phyloP scores from a whole-genome alignment of 2,888 invertebrate genomes.

The Cartodere bifasciata region DNA sequence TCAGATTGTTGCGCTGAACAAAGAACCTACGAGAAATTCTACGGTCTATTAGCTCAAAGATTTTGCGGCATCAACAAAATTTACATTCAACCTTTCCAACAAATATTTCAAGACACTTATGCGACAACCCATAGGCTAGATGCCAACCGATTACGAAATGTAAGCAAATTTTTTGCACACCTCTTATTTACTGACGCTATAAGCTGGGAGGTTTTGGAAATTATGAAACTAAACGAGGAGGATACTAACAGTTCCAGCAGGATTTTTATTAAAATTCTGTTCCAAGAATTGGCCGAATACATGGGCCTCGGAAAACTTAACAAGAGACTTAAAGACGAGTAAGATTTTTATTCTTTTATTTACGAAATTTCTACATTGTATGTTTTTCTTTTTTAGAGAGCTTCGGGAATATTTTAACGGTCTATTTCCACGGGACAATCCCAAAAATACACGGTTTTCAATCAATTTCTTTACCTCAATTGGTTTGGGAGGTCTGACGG shows the following conservation, averaged over 20 bases:
- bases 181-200: constrained; percentile 93
- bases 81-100: constrained; percentile 86
- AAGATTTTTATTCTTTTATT: constrained; percentile 34
- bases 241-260: constrained; percentile 96
- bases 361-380: not conserved
- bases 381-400: constrained; percentile 47
- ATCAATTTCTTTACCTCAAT: constrained; percentile 97
- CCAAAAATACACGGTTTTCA: constrained; percentile 91
- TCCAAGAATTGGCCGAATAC: constrained; percentile 91
- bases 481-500: constrained; percentile 91
- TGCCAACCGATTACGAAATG: constrained; percentile 88
- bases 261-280: constrained; percentile 95
- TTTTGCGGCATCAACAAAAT: constrained; percentile 91
- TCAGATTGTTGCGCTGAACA: constrained; percentile 98
- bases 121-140: constrained; percentile 90
- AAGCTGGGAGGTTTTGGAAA: constrained; percentile 84
- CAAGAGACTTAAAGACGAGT: constrained; percentile 79
- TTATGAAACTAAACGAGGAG: constrained; percentile 87
- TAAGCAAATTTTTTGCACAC: constrained; percentile 95
- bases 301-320: constrained; percentile 91
- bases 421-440: constrained; percentile 90
- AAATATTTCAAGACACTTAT: constrained; percentile 91
- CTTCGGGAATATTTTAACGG: constrained; percentile 78
- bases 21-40: constrained; percentile 97
- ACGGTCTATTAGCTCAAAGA: constrained; percentile 81